phyloP scores from a whole-genome alignment of 2,113 vertebrate species.

The Megaceryle torquata region DNA sequence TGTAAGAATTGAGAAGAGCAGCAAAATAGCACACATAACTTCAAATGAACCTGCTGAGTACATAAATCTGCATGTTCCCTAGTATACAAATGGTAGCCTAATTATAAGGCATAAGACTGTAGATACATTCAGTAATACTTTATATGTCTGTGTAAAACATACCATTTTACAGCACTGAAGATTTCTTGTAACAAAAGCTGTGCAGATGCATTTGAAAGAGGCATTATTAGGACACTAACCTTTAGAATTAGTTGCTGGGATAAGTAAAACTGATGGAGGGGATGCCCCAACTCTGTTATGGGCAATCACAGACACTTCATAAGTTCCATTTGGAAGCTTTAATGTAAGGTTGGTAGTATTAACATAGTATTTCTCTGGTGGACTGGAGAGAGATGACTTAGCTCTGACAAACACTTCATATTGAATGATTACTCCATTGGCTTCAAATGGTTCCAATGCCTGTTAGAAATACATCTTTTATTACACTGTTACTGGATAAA shows the following conservation, averaged over 20 bases:
- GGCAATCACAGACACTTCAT: conserved; percentile 68
- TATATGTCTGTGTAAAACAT: background rate
- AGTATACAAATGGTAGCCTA: background rate
- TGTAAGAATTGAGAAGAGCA: background rate
- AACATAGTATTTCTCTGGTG: conserved; percentile 25
- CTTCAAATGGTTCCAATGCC: conserved; percentile 70
- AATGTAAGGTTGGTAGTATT: conserved; percentile 48
- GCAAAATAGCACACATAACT: background rate
- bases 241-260: conserved; percentile 69
- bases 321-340: conserved; percentile 56
- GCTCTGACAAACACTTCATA: conserved; percentile 76
- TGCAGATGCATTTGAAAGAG: background rate
- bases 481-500: background rate
- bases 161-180: background rate
- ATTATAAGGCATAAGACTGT: background rate
- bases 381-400: background rate
- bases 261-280: conserved; percentile 63
- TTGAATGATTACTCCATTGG: conserved; percentile 79
- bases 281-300: conserved; percentile 80
- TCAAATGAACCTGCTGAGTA: background rate
- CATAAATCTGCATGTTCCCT: background rate
- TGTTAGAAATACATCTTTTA: conserved; percentile 39
- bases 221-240: conserved; percentile 49
- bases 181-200: background rate
- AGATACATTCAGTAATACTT: background rate